Percentiles rank a stretch among this genome's conserved stretches.
Evolutionary conservation across 2,113 vertebrate species (phyloP).

Genomic region (Podilymbus podiceps): DNA sequence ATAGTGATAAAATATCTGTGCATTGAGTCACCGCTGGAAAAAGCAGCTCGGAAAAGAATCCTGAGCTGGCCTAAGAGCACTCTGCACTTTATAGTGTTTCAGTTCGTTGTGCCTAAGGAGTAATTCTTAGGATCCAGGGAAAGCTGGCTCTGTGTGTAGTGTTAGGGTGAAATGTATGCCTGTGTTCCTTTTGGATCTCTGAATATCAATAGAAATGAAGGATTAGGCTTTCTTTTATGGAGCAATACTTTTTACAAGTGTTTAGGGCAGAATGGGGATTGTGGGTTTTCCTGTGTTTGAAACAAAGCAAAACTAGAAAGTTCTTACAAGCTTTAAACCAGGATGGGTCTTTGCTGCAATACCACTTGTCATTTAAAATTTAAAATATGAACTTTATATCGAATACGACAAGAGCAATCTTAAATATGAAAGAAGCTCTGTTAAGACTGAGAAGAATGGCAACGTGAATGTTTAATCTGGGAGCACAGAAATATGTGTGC

Average conservation of each 20-base stretch:
- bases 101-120: background rate
- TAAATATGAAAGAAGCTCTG: background rate
- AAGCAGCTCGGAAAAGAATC: background rate
- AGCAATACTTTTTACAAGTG: background rate
- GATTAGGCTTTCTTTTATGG: background rate
- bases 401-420: background rate
- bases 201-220: conserved; percentile 4
- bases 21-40: background rate
- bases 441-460: background rate
- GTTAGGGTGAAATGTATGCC: background rate
- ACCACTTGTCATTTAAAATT: background rate
- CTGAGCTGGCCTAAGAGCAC: background rate
- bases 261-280: background rate
- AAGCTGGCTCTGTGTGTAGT: background rate
- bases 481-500: background rate
- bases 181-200: background rate
- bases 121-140: background rate
- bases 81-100: background rate
- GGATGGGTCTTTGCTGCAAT: background rate
- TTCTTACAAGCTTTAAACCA: background rate
- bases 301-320: background rate
- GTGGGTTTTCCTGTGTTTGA: background rate
- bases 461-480: background rate
- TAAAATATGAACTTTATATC: background rate
- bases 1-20: background rate